phyloP scores from a whole-genome alignment of 2,113 vertebrate genomes.

The Tychaedon coryphoeus region DNA sequence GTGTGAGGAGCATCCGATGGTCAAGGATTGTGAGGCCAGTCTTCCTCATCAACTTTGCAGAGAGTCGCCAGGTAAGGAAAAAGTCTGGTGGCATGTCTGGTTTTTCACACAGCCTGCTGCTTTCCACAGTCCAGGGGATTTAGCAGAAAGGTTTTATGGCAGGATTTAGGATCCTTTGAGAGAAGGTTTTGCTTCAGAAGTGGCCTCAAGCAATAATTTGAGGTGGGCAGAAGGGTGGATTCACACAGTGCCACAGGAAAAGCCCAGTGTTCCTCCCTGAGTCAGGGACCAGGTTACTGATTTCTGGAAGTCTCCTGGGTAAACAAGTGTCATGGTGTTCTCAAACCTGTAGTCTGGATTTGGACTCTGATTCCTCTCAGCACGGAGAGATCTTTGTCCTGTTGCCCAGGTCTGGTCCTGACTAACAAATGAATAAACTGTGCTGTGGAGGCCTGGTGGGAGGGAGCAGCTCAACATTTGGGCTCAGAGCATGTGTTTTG shows the following conservation, averaged over 20 bases:
- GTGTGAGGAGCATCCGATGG: conserved; percentile 78
- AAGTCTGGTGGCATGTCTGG: background rate
- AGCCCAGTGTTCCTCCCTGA: rapidly evolving
- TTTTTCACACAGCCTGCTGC: background rate
- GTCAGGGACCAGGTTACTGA: conserved; percentile 11
- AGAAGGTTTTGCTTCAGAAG: background rate
- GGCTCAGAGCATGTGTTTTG: background rate
- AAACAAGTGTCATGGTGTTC: background rate
- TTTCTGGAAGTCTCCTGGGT: background rate
- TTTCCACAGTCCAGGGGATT: background rate
- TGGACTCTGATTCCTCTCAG: conserved; percentile 2
- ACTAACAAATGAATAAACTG: background rate
- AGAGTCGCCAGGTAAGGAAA: conserved; percentile 85
- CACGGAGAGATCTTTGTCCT: background rate
- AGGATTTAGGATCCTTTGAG: background rate
- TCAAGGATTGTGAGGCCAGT: conserved; percentile 86
- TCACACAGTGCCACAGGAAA: no score
- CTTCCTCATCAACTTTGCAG: conserved; percentile 90
- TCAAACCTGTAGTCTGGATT: background rate
- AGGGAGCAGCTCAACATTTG: background rate
- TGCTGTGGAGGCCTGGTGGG: background rate
- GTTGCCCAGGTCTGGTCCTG: background rate
- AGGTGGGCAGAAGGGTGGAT: background rate
- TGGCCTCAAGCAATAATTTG: background rate
- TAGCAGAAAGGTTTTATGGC: background rate